phyloP scores from a whole-genome alignment of 2,888 invertebrate species.

The Itoplectis maculator region DNA sequence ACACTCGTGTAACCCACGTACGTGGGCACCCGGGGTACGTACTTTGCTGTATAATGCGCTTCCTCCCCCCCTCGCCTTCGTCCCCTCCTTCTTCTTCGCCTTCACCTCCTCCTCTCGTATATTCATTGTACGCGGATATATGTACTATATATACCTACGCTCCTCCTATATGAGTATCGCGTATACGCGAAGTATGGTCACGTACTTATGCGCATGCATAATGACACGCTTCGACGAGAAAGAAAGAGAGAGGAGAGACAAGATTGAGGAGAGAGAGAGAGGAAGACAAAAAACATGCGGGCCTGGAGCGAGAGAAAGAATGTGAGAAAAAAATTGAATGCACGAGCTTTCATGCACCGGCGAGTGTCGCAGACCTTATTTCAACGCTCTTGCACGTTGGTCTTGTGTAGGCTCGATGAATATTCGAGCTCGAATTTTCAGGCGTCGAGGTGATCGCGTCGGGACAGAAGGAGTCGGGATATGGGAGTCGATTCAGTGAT shows the following conservation, averaged over 20 bases:
- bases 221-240: conserved; percentile 64
- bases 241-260: conserved; percentile 40
- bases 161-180: no score
- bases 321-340: conserved; percentile 37
- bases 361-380: conserved; percentile 41
- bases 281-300: conserved; percentile 13
- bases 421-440: neutral
- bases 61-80: neutral
- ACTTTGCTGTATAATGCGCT: conserved; percentile 27
- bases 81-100: neutral
- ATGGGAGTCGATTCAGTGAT: neutral
- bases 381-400: neutral
- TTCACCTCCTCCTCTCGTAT: neutral
- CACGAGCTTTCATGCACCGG: conserved; percentile 57
- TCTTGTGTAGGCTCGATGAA: neutral
- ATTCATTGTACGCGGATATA: neutral
- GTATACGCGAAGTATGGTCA: conserved; percentile 42
- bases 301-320: conserved; percentile 21
- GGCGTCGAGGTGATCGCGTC: no score
- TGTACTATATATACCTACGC: no score
- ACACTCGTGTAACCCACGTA: conserved; percentile 62
- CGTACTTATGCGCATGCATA: conserved; percentile 66
- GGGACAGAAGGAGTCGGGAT: neutral
- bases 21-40: conserved; percentile 31
- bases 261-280: neutral